phyloP scores from a whole-genome alignment of 2,797 vertebrate species.

The Odontamblyopus lacepedii region DNA sequence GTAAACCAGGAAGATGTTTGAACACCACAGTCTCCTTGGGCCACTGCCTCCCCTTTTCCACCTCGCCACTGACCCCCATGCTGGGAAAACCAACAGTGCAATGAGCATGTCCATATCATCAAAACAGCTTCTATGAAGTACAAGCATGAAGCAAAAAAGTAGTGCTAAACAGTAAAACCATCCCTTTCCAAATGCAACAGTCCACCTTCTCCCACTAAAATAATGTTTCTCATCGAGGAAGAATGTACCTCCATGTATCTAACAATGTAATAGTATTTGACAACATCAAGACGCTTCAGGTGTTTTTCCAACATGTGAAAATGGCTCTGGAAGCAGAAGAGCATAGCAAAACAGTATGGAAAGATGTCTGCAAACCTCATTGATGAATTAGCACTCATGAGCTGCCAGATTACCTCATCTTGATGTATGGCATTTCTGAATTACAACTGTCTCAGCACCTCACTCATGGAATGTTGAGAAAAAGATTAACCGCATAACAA shows the following conservation, averaged over 20 bases:
- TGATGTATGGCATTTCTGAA: slow-evolving; percentile 33
- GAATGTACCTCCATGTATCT: slow-evolving; percentile 52
- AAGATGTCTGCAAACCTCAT: slow-evolving; percentile 35
- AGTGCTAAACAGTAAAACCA: slow-evolving; percentile 48
- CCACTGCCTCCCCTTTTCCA: slow-evolving; percentile 39
- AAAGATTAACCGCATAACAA: slow-evolving; percentile 6
- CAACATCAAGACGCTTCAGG: slow-evolving; percentile 46
- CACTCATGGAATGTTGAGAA: slow-evolving; percentile 16
- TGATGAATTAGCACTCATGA: slow-evolving; percentile 24
- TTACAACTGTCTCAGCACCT: slow-evolving; percentile 45
- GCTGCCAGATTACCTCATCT: slow-evolving; percentile 36
- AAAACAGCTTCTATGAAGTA: slow-evolving; percentile 50
- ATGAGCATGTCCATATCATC: slow-evolving; percentile 45
- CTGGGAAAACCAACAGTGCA: slow-evolving; percentile 36
- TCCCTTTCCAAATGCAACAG: slow-evolving; percentile 52
- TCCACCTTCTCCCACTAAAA: slow-evolving; percentile 65
- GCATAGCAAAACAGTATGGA: slow-evolving; percentile 3
- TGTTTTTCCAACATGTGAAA: slow-evolving; percentile 39
- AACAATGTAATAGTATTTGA: slow-evolving; percentile 59
- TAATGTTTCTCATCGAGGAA: slow-evolving; percentile 56
- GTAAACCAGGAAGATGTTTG: slow-evolving; percentile 57
- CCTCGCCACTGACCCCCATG: slow-evolving; percentile 42
- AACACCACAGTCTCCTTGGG: slow-evolving; percentile 47
- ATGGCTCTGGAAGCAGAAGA: slow-evolving; percentile 31
- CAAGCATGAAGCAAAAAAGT: slow-evolving; percentile 55